phyloP scores from a whole-genome alignment of 2,888 invertebrate species.

The Empis stercorea region DNA sequence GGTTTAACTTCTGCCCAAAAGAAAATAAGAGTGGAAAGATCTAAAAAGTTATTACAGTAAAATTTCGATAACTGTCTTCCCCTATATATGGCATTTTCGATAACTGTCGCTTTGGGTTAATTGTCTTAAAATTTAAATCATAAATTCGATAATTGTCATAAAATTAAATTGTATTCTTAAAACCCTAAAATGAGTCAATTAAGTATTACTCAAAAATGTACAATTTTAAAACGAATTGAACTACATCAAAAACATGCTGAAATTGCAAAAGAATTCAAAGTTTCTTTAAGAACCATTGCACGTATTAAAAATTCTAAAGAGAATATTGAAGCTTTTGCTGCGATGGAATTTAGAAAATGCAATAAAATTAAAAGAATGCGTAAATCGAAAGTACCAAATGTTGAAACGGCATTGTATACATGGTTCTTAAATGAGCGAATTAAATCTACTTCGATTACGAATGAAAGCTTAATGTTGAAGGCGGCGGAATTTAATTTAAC shows the following conservation, averaged over 20 bases:
- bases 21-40: no score
- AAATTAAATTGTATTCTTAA: no score
- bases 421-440: neutral
- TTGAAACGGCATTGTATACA: neutral
- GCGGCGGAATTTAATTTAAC: neutral
- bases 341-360: neutral
- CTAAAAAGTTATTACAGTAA: no score
- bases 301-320: neutral
- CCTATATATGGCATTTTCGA: no score
- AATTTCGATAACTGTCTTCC: neutral
- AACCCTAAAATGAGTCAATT: neutral
- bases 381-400: neutral
- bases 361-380: neutral
- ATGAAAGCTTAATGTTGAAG: neutral
- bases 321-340: neutral
- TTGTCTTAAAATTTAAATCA: no score
- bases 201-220: neutral
- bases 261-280: neutral
- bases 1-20: no score
- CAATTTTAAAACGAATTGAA: neutral
- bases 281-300: neutral
- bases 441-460: neutral
- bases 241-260: neutral
- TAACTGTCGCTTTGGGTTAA: no score
- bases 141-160: no score